Conservation (phyloP, 2,888 invertebrate species). For the Diplazon laetatorius region DNA sequence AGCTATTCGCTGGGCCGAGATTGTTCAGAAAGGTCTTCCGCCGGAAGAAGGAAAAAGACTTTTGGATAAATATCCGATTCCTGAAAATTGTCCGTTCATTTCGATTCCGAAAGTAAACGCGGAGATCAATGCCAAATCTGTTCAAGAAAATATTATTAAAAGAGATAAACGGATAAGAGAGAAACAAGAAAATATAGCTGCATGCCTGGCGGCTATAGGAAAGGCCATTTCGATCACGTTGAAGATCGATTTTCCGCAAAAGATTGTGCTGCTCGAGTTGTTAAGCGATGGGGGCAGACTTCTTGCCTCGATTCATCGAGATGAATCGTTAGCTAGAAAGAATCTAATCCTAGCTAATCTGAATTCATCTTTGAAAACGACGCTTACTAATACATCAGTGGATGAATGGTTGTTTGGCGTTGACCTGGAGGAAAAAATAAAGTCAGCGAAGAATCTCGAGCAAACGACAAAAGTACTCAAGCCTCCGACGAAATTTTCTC, state of each 20-base stretch:
- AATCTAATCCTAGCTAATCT: constrained; percentile 47
- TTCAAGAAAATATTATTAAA: no score
- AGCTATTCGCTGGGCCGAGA: no score
- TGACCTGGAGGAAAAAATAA: constrained; percentile 46
- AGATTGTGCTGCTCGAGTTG: constrained; percentile 42
- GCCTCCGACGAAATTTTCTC: constrained; percentile 9
- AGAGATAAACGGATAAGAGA: no score
- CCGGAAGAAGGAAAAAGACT: no score
- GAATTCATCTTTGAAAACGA: constrained; percentile 41
- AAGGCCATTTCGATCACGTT: constrained; percentile 32
- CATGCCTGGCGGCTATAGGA: no score
- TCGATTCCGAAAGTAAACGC: no score
- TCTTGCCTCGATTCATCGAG: constrained; percentile 42
- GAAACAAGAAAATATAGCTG: no score
- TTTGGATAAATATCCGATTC: no score
- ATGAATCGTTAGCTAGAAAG: constrained; percentile 41
- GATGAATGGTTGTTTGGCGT: constrained; percentile 51
- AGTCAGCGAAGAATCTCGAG: constrained; percentile 42
- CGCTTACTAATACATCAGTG: constrained; percentile 22
- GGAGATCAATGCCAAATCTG: no score
- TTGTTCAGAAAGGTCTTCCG: no score
- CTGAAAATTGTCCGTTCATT: no score
- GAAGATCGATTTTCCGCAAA: constrained; percentile 31
- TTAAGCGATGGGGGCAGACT: constrained; percentile 46
- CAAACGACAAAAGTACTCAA: constrained; percentile 50